Evolutionary conservation across 2,113 vertebrate species (phyloP).

Genomic region (Marmota flaviventris): DNA sequence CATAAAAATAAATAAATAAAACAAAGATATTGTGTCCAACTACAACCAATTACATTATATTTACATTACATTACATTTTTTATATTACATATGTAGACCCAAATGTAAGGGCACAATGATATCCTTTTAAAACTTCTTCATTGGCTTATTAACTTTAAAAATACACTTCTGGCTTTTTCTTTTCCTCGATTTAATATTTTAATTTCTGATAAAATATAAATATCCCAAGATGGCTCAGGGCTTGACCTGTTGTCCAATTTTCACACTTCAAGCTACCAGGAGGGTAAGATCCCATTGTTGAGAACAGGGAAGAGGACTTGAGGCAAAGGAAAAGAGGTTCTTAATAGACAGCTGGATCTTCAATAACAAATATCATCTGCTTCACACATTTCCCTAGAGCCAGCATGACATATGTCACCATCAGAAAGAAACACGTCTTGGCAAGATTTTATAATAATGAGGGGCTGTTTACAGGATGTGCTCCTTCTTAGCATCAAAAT

Average conservation of each 20-base stretch:
- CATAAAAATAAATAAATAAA: too few relatives aligned
- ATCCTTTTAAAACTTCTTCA: background rate
- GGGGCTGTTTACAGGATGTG: slow-evolving; percentile 31
- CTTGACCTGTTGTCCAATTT: slow-evolving; percentile 5
- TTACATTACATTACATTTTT: too few relatives aligned
- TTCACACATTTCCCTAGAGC: slow-evolving; percentile 43
- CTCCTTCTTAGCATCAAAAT: slow-evolving; percentile 50
- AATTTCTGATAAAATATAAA: slow-evolving; percentile 55
- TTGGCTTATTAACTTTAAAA: slow-evolving; percentile 52
- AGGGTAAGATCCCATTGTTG: background rate
- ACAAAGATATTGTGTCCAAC: too few relatives aligned
- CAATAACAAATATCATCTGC: slow-evolving; percentile 59
- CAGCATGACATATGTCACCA: slow-evolving; percentile 52
- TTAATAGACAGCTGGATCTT: slow-evolving; percentile 57
- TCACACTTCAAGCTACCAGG: background rate
- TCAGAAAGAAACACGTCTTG: slow-evolving; percentile 48
- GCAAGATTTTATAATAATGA: slow-evolving; percentile 64
- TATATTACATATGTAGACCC: background rate
- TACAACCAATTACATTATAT: too few relatives aligned
- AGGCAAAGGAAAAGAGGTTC: slow-evolving; percentile 46
- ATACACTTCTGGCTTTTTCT: background rate
- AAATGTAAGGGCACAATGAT: background rate
- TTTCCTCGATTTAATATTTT: slow-evolving; percentile 29
- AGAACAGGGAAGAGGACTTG: background rate
- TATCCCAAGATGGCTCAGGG: background rate